Conservation (phyloP, 2,888 invertebrate genomes). For the Notocelia uddmanniana region DNA sequence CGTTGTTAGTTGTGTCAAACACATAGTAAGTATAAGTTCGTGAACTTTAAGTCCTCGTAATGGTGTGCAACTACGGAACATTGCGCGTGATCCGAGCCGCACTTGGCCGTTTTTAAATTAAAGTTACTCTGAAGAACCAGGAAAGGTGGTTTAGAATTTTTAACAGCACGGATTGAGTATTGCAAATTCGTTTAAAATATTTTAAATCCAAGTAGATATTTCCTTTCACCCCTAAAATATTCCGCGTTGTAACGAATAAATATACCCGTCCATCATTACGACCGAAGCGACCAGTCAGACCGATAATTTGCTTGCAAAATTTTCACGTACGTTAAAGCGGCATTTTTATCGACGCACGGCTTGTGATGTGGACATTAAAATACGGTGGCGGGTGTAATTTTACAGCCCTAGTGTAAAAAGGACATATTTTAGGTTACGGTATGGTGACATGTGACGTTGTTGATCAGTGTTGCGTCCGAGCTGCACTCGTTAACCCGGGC, state of each 20-base stretch:
- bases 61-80: no score
- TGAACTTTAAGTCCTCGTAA: no score
- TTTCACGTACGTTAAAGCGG: conserved; percentile 38
- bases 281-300: conserved; percentile 38
- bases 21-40: no score
- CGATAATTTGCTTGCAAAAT: conserved; percentile 36
- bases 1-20: no score
- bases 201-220: not conserved
- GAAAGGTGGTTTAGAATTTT: not conserved
- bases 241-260: conserved; percentile 26
- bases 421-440: not conserved
- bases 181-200: not conserved
- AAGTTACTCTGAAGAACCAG: no score
- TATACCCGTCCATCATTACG: conserved; percentile 36
- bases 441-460: conserved; percentile 18
- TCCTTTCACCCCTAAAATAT: conserved; percentile 8
- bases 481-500: conserved; percentile 73
- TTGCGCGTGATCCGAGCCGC: no score
- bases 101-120: no score
- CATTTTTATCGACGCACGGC: conserved; percentile 46
- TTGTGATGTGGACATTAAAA: conserved; percentile 62
- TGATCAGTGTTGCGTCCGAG: not conserved
- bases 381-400: conserved; percentile 70
- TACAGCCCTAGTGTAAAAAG: not conserved
- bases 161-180: not conserved